Evolutionary conservation across 2,113 vertebrate species (phyloP).

Genomic region (Elaphurus davidianus): DNA sequence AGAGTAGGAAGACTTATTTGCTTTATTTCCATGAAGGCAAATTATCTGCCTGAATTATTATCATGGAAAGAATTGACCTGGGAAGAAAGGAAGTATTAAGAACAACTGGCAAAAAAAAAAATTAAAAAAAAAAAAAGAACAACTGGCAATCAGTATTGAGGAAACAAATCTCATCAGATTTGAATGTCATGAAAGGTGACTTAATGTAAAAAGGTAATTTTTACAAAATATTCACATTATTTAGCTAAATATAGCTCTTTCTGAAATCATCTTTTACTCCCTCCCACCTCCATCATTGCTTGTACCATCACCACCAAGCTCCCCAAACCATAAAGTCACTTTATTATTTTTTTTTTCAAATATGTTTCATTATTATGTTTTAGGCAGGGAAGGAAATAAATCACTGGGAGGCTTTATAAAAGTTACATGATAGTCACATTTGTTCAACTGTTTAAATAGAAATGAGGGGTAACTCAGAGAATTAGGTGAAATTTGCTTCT

Average conservation of each 20-base stretch:
- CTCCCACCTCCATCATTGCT: background rate
- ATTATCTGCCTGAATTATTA: background rate
- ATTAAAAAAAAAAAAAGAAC: too few relatives aligned
- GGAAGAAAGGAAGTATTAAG: background rate
- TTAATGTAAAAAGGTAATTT: background rate
- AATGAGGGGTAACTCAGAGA: background rate
- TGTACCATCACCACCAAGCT: background rate
- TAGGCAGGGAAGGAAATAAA: background rate
- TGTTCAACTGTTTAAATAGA: background rate
- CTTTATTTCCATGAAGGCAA: background rate
- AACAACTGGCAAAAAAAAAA: background rate
- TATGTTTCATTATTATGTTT: background rate
- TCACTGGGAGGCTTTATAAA: background rate
- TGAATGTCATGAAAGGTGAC: background rate
- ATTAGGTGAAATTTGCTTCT: background rate
- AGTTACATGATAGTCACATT: background rate
- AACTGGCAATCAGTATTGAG: background rate
- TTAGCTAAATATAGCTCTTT: background rate
- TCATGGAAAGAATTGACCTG: background rate
- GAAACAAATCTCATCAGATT: background rate
- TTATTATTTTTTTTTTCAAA: background rate
- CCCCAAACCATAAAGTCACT: background rate
- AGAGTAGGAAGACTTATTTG: background rate
- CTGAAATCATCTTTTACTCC: background rate
- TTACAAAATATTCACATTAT: background rate